These are phyloP conservation scores for Drosophila hawaiiensis DNA, from an alignment of 2,888 invertebrate species.

Conservation along the genomic window DNA sequence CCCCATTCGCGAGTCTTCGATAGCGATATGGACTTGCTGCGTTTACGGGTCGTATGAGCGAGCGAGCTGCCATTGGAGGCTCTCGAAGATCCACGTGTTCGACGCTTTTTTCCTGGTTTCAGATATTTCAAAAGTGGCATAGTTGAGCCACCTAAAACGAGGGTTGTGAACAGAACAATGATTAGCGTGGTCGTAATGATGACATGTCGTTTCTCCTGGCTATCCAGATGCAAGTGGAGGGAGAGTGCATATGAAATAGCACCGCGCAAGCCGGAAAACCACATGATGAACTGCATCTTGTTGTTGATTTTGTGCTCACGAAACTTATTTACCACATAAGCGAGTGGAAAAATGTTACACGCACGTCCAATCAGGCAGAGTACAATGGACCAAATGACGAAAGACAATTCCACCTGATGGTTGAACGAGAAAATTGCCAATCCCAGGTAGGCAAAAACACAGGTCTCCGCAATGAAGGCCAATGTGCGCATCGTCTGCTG, in stretches of 20 bases:
- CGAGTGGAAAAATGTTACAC: constrained; percentile 98
- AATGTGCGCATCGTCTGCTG: constrained; percentile 98
- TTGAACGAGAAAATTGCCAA: constrained; percentile 92
- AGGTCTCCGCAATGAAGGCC: constrained; percentile 99
- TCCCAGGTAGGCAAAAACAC: constrained; percentile 98
- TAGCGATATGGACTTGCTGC: constrained; percentile 93
- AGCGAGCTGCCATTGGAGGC: constrained; percentile 84
- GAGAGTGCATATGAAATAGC: constrained; percentile 99
- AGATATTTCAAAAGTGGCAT: constrained; percentile 98
- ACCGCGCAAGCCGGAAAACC: constrained; percentile 98
- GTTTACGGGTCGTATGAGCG: constrained; percentile 85
- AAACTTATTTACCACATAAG: constrained; percentile 96
- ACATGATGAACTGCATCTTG: constrained; percentile 99
- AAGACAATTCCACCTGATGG: constrained; percentile 95
- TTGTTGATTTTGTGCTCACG: constrained; percentile 98
- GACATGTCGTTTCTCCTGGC: constrained; percentile 96
- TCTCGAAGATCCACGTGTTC: constrained; percentile 68
- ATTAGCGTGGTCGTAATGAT: constrained; percentile 99
- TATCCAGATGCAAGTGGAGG: constrained; percentile 95
- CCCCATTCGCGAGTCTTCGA: constrained; percentile 99
- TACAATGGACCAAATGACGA: constrained; percentile 97
- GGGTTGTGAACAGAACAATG: constrained; percentile 97
- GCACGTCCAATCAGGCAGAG: constrained; percentile 97
- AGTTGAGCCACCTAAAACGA: constrained; percentile 98
- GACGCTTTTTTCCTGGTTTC: constrained; percentile 86